Evolutionary conservation across 1,140 invertebrate species (phyloP), one percentile per base, ranked within the genome.

Genomic region (Dolichoris vasculosae): DNA sequence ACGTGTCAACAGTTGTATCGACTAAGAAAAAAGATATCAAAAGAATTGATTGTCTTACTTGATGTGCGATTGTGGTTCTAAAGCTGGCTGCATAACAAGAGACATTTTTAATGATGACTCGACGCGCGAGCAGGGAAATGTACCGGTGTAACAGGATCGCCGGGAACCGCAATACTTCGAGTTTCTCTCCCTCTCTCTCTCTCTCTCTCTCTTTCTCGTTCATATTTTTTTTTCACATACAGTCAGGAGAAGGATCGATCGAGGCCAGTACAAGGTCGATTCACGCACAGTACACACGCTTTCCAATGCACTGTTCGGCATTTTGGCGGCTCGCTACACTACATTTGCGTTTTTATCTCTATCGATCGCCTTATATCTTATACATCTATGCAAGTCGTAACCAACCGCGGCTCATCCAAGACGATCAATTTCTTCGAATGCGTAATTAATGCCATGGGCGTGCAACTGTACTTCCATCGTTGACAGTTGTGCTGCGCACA

Each of bases 211-310:
- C 7, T 32, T 11, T 40, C 26, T 26, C 43, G 26, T n/a, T n/a
- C n/a, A n/a, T n/a, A n/a, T n/a, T n/a, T n/a, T n/a, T n/a, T n/a
- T n/a, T n/a, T n/a, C n/a, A n/a, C 7, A 20, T 0, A 7, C 23
- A 6, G 48, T 13, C 8, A 59, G 48, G 67, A 75, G 63, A 64
- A 82, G 82, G 77, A 86, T 88, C 87, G 85, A 85, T 85, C 87
- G 89, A 88, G 89, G 89, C 86, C 87, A 88, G 83, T 71, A 83
- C 90, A 90, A 90, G 89, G 89, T 86, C 89, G 87, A 87, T 87
- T 84, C 88, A 84, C 87, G 38, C 67, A 86, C 73, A 23, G 40
- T 48, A 46, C 46, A 48, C 80, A 43, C 30, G 35, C 32, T 59
- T 59, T 40, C 63, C n/a, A 40, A 46, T 26, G 2, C 26, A 9